These are phyloP conservation scores for Artemia franciscana DNA, from an alignment of 1,140 invertebrate species.

Conservation along the genomic window DNA sequence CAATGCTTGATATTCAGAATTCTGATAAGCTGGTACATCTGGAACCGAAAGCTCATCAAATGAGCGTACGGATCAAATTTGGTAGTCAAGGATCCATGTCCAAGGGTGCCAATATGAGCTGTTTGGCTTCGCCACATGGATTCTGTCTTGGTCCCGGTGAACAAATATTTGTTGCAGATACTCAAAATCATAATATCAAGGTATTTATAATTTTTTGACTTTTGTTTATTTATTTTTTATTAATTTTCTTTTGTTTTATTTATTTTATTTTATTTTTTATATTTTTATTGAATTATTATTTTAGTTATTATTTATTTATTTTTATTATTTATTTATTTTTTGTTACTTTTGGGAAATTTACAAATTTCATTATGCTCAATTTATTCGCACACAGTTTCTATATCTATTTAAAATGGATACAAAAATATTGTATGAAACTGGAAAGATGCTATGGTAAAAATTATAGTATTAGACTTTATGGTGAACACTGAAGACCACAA, in stretches of 20 bases:
- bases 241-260: slow-evolving; percentile 60
- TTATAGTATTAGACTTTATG: too few species aligned
- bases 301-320: neutral
- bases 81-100: slow-evolving; percentile 62
- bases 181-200: slow-evolving; percentile 83
- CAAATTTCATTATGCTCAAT: neutral
- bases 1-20: too few species aligned
- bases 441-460: too few species aligned
- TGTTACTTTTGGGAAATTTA: neutral
- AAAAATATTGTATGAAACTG: too few species aligned
- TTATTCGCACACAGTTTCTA: too few species aligned
- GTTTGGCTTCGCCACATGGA: slow-evolving; percentile 89
- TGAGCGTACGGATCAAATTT: slow-evolving; percentile 78
- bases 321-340: neutral
- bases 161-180: slow-evolving; percentile 85
- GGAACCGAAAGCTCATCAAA: slow-evolving; percentile 23
- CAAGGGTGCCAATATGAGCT: slow-evolving; percentile 70
- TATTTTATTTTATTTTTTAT: slow-evolving; percentile 6
- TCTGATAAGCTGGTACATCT: too few species aligned
- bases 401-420: too few species aligned
- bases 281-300: slow-evolving; percentile 1
- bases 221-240: slow-evolving; percentile 64
- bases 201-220: slow-evolving; percentile 31
- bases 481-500: too few species aligned
- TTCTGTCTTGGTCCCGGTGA: slow-evolving; percentile 84